Evolutionary conservation across 2,113 vertebrate species (phyloP).

Genomic region (Prochilodus magdalenae): DNA sequence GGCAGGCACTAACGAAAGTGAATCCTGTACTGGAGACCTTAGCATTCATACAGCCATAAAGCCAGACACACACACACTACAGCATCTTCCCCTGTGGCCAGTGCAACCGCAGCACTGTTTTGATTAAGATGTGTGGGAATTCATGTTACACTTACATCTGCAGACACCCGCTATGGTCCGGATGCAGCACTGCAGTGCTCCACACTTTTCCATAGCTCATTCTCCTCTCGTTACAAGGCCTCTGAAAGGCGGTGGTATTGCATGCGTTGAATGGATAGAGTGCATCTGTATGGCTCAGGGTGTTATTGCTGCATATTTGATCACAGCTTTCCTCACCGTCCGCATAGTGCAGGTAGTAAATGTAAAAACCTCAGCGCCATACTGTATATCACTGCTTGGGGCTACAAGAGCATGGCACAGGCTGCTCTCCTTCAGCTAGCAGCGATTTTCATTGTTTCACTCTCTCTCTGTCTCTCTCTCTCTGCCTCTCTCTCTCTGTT

Average conservation of each 20-base stretch:
- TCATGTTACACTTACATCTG: slow-evolving; percentile 42
- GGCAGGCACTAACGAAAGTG: slow-evolving; percentile 14
- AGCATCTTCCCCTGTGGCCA: slow-evolving; percentile 46
- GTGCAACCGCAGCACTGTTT: slow-evolving; percentile 50
- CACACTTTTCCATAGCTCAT: slow-evolving; percentile 45
- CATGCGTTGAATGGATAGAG: not conserved
- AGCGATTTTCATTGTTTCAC: slow-evolving; percentile 54
- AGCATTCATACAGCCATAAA: slow-evolving; percentile 38
- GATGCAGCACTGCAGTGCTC: slow-evolving; percentile 39
- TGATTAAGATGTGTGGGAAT: slow-evolving; percentile 53
- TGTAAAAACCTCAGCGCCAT: slow-evolving; percentile 48
- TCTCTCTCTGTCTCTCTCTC: slow-evolving; percentile 9
- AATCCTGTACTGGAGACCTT: slow-evolving; percentile 6
- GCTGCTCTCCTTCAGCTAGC: slow-evolving; percentile 40
- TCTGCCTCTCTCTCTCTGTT: slow-evolving; percentile 42
- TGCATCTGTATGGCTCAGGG: slow-evolving; percentile 38
- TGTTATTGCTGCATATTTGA: slow-evolving; percentile 48
- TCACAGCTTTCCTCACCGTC: slow-evolving; percentile 29
- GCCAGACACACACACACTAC: slow-evolving; percentile 39
- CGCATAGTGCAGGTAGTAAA: slow-evolving; percentile 46
- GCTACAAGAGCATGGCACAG: slow-evolving; percentile 39
- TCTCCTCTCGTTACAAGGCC: slow-evolving; percentile 37
- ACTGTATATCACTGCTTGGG: slow-evolving; percentile 50
- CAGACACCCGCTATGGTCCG: slow-evolving; percentile 38
- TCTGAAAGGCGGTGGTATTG: slow-evolving; percentile 40